These are phyloP conservation scores for Enteromius mattozi DNA, from an alignment of 2,797 vertebrate species.

Conservation along the genomic window DNA sequence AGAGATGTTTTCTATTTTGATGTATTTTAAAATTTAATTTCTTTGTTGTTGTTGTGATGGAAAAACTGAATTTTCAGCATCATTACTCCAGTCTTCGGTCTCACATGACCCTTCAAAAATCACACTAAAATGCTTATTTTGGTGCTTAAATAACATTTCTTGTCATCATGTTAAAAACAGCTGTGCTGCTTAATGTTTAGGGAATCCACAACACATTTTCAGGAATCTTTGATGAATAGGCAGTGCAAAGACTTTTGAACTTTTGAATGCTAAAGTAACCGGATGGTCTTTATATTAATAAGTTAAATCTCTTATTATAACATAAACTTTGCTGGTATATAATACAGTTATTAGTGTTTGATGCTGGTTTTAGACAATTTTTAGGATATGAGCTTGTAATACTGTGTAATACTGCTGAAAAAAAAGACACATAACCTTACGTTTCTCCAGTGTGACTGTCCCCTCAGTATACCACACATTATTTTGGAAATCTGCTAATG, in stretches of 20 bases:
- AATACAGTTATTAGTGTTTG: neutral
- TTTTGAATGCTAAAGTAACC: neutral
- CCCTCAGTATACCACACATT: neutral
- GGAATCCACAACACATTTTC: neutral
- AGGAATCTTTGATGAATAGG: neutral
- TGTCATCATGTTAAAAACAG: neutral
- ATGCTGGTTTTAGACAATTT: neutral
- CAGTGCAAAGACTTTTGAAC: neutral
- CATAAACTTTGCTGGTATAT: neutral
- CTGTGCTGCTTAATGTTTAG: neutral
- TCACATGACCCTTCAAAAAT: constrained; percentile 2
- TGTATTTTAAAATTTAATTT: neutral
- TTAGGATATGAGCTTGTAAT: neutral
- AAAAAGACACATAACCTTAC: neutral
- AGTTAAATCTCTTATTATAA: neutral
- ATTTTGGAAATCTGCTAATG: constrained; percentile 29
- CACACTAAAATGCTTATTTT: neutral
- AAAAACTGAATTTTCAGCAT: neutral
- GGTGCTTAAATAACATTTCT: neutral
- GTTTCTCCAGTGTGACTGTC: neutral
- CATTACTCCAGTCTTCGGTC: neutral
- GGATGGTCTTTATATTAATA: neutral
- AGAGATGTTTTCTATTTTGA: neutral
- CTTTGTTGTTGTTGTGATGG: neutral
- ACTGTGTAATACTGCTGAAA: neutral